Conservation (phyloP, 2,797 vertebrate genomes). For the Smutsia gigantea region DNA sequence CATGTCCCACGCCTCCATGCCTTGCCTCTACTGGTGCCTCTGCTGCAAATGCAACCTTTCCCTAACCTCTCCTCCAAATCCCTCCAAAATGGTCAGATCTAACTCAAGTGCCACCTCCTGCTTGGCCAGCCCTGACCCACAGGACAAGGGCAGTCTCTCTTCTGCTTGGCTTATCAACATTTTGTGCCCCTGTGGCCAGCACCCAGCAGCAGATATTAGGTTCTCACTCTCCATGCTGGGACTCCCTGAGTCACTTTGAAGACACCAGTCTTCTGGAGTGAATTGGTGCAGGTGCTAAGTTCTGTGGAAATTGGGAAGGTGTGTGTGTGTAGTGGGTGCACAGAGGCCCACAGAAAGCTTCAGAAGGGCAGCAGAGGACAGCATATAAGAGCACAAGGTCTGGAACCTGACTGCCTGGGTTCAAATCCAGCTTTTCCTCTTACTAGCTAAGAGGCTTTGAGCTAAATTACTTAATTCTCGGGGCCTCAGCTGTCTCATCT, state of each 20-base stretch:
- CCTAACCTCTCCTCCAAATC: neutral
- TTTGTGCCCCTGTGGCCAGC: neutral
- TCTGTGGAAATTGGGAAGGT: neutral
- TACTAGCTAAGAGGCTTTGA: neutral
- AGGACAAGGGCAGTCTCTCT: constrained; percentile 27
- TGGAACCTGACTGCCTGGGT: neutral
- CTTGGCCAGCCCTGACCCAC: neutral
- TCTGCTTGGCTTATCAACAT: neutral
- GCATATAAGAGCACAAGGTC: neutral
- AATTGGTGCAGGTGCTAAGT: neutral
- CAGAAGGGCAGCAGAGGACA: neutral
- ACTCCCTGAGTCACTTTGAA: neutral
- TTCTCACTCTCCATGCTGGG: neutral
- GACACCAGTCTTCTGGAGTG: neutral
- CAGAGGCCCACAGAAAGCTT: neutral
- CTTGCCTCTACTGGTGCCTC: neutral
- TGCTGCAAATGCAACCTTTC: neutral
- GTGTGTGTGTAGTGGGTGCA: too few relatives aligned
- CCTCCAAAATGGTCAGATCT: neutral
- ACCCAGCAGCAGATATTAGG: neutral
- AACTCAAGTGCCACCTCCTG: constrained; percentile 29
- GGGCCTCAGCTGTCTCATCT: constrained; percentile 17
- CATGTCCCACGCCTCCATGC: too few relatives aligned
- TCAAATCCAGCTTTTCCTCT: constrained; percentile 40
- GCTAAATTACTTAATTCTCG: constrained; percentile 38